phyloP scores from a whole-genome alignment of 1,140 invertebrate genomes.

The Ephestia elutella region DNA sequence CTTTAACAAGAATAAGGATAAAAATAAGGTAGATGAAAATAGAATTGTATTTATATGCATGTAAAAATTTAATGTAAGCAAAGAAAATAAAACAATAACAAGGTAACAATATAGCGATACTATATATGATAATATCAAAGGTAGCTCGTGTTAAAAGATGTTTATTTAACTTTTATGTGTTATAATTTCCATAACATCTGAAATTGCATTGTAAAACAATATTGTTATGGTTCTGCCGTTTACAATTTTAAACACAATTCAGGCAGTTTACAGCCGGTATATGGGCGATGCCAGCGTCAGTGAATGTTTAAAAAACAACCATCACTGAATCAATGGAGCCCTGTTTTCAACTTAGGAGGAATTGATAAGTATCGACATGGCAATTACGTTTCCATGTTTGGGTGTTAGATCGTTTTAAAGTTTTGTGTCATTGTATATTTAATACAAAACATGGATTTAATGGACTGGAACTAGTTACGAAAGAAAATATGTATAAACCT shows the following conservation, averaged over 20 bases:
- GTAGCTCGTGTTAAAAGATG: not conserved
- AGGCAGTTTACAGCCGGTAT: not conserved
- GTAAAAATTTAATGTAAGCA: too few species aligned
- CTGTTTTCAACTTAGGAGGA: conserved; percentile 39
- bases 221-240: conserved; percentile 1
- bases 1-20: too few species aligned
- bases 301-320: conserved; percentile 36
- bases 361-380: conserved; percentile 36
- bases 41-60: too few species aligned
- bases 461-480: not conserved
- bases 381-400: conserved; percentile 11
- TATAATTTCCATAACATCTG: not conserved
- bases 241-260: not conserved
- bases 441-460: too few species aligned
- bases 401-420: not conserved
- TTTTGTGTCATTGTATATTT: not conserved
- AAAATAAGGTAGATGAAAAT: too few species aligned
- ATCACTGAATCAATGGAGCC: conserved; percentile 58
- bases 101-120: too few species aligned
- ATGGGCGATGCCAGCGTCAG: not conserved
- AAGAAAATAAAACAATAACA: not conserved
- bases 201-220: conserved; percentile 3
- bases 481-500: not conserved
- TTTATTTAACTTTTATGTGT: not conserved
- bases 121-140: not conserved